Percentiles rank a stretch among this genome's conserved stretches.
Conservation (phyloP, 53 echinoderm and acorn worm genomes). For the Holothuria leucospilota region DNA sequence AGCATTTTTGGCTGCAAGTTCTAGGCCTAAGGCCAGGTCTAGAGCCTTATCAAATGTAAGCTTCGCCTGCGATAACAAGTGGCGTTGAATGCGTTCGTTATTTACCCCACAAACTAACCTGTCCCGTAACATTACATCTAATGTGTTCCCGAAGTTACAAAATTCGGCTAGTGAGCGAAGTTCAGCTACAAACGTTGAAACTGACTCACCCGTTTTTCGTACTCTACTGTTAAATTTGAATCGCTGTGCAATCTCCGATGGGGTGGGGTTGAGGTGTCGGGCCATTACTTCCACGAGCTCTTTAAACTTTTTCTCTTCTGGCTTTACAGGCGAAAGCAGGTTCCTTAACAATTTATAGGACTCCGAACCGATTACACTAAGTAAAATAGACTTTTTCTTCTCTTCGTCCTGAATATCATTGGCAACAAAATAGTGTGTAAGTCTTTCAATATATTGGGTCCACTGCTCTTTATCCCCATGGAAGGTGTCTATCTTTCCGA, state of each 20-base stretch:
- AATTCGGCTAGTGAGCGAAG: conserved; percentile 26
- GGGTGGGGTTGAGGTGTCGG: not conserved
- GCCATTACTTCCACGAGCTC: not conserved
- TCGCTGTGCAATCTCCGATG: conserved; percentile 34
- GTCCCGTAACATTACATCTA: conserved; percentile 49
- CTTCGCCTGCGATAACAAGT: conserved; percentile 4
- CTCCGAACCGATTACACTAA: not conserved
- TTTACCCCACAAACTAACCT: too few relatives aligned
- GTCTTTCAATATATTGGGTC: conserved; percentile 13
- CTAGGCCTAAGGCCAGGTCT: conserved; percentile 38
- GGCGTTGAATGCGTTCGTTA: conserved; percentile 51
- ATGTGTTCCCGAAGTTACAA: conserved; percentile 25
- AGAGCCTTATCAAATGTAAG: conserved; percentile 41
- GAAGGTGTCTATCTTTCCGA: not conserved
- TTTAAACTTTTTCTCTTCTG: not conserved
- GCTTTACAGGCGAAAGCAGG: not conserved
- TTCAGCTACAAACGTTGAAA: conserved; percentile 36
- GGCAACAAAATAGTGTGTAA: not conserved
- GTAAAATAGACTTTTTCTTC: conserved; percentile 3
- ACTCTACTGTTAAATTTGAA: conserved; percentile 55
- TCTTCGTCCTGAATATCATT: conserved; percentile 14
- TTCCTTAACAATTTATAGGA: conserved; percentile 44
- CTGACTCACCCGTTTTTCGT: conserved; percentile 28
- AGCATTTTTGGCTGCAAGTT: conserved; percentile 37
- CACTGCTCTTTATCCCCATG: not conserved